These are phyloP conservation scores for Scarus forsteni DNA, from an alignment of 2,797 vertebrate species.

Conservation along the genomic window DNA sequence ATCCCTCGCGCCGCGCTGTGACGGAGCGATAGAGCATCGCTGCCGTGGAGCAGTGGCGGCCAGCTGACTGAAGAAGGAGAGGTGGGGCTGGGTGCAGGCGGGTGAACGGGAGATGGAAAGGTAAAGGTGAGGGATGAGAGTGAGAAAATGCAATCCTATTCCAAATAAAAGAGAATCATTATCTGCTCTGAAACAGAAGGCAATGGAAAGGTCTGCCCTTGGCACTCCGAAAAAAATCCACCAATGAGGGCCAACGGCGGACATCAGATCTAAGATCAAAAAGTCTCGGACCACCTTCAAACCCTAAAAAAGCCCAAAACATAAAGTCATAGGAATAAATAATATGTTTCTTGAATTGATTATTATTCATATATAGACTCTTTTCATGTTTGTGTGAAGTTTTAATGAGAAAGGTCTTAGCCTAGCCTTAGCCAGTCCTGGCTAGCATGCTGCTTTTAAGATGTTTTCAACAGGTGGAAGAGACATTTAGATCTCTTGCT, in stretches of 20 bases:
- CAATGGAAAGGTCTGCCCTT: constrained; percentile 64
- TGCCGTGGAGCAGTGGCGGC: constrained; percentile 51
- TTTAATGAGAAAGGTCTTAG: no score
- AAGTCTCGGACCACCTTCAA: constrained; percentile 15
- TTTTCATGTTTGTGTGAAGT: no score
- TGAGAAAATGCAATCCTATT: constrained; percentile 82
- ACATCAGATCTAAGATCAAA: constrained; percentile 34
- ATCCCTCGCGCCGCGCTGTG: constrained; percentile 68
- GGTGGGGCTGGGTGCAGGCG: constrained; percentile 19
- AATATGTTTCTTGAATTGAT: no score
- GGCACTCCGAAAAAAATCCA: constrained; percentile 48
- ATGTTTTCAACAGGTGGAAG: no score
- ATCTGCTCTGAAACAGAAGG: constrained; percentile 75
- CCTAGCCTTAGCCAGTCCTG: no score
- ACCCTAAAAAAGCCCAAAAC: constrained; percentile 1
- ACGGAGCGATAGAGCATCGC: constrained; percentile 69
- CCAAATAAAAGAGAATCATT: constrained; percentile 78
- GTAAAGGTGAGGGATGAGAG: constrained; percentile 68
- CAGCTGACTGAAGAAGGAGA: constrained; percentile 30
- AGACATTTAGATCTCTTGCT: no score
- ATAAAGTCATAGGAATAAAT: not conserved
- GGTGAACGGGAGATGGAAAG: constrained; percentile 50
- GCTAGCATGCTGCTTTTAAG: no score
- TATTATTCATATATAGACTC: no score
- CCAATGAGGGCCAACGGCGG: not conserved